These are phyloP conservation scores for Echinarachnius parma DNA, from an alignment of 53 echinoderm and acorn worm species.

Conservation along the genomic window DNA sequence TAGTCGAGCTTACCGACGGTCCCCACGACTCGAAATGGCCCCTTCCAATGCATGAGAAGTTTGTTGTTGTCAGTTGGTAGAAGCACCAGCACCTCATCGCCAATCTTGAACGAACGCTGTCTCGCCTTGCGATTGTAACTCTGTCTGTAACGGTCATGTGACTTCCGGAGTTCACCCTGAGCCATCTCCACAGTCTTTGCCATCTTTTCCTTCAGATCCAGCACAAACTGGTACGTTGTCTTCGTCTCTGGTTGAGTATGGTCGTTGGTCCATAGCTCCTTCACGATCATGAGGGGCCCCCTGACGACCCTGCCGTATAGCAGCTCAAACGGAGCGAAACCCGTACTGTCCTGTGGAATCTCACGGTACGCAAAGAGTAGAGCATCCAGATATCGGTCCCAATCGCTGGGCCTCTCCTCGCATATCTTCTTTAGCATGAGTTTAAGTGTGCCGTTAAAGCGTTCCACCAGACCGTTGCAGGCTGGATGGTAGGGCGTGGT, in stretches of 20 bases:
- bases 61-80: slow-evolving; percentile 55
- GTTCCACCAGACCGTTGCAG: slow-evolving; percentile 45
- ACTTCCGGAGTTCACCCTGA: slow-evolving; percentile 47
- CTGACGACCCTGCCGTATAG: slow-evolving; percentile 62
- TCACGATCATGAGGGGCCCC: slow-evolving; percentile 57
- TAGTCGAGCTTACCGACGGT: slow-evolving; percentile 49
- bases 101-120: slow-evolving; percentile 44
- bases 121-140: slow-evolving; percentile 50
- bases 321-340: slow-evolving; percentile 67
- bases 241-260: slow-evolving; percentile 42
- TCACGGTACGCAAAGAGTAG: slow-evolving; percentile 70
- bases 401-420: slow-evolving; percentile 54
- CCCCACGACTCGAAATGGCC: slow-evolving; percentile 30
- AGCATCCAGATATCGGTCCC: slow-evolving; percentile 61
- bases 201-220: slow-evolving; percentile 53
- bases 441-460: slow-evolving; percentile 50
- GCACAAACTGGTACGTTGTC: slow-evolving; percentile 57
- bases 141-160: slow-evolving; percentile 32
- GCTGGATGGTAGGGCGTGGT: slow-evolving; percentile 41
- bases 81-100: slow-evolving; percentile 54
- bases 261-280: slow-evolving; percentile 55
- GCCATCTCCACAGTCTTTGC: slow-evolving; percentile 47
- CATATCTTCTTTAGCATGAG: slow-evolving; percentile 51
- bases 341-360: slow-evolving; percentile 49
- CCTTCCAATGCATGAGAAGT: slow-evolving; percentile 57